These are phyloP conservation scores for Papilio protenor DNA, from an alignment of 2,888 invertebrate genomes.

Conservation along the genomic window DNA sequence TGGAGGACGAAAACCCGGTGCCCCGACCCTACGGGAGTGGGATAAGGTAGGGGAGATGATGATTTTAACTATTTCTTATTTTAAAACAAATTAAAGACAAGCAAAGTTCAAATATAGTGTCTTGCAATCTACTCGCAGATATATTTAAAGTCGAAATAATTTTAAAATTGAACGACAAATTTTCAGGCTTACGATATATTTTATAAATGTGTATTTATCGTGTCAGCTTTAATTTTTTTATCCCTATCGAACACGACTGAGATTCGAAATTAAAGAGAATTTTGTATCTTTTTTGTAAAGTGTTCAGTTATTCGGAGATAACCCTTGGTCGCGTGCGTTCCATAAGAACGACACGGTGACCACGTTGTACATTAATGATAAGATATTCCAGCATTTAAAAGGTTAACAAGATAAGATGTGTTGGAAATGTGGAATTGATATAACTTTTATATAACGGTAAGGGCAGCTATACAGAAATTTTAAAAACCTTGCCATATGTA, in stretches of 20 bases:
- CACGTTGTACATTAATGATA: neutral
- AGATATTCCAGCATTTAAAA: neutral
- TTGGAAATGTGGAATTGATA: neutral
- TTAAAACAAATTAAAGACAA: too few relatives aligned
- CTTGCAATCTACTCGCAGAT: too few relatives aligned
- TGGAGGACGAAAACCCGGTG: too few relatives aligned
- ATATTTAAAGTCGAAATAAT: conserved; percentile 4
- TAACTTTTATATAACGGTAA: neutral
- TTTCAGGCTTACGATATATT: conserved; percentile 24
- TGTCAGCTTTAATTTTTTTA: conserved; percentile 9
- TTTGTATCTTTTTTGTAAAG: conserved; percentile 24
- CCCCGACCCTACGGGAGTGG: too few relatives aligned
- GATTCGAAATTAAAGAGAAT: conserved; percentile 31
- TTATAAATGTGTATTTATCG: conserved; percentile 32
- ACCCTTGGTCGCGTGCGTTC: conserved; percentile 19
- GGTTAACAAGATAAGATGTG: neutral
- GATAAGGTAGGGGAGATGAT: too few relatives aligned
- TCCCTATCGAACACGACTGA: conserved; percentile 15
- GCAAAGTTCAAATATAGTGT: too few relatives aligned
- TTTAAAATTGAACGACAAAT: conserved; percentile 22
- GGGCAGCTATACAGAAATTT: neutral
- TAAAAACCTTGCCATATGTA: neutral
- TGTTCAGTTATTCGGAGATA: conserved; percentile 35
- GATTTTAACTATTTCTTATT: too few relatives aligned
- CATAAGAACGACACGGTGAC: conserved; percentile 10